Evolutionary conservation across 2,888 invertebrate species (phyloP).

Genomic region (Lydus trimaculatus): DNA sequence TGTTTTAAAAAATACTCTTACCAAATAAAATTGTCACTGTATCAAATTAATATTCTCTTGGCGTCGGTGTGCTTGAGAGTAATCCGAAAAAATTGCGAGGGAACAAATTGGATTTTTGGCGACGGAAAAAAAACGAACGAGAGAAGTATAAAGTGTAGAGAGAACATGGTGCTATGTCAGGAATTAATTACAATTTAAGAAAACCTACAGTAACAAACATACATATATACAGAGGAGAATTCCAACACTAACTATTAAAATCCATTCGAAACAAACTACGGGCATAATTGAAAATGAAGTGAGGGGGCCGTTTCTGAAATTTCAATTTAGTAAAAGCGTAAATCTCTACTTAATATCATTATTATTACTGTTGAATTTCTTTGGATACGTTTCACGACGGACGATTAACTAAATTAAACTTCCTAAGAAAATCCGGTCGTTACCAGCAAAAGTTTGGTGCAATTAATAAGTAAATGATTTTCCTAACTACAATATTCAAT

Average conservation of each 20-base stretch:
- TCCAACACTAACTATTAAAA: slow-evolving; percentile 42
- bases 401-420: slow-evolving; percentile 50
- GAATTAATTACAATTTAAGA: slow-evolving; percentile 45
- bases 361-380: slow-evolving; percentile 47
- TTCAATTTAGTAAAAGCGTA: slow-evolving; percentile 51
- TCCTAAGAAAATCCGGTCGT: slow-evolving; percentile 42
- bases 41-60: slow-evolving; percentile 41
- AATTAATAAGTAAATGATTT: slow-evolving; percentile 44
- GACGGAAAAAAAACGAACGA: background rate
- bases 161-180: slow-evolving; percentile 36
- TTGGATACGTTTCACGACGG: slow-evolving; percentile 38
- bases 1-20: slow-evolving; percentile 28
- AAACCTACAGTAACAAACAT: slow-evolving; percentile 38
- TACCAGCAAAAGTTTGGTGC: slow-evolving; percentile 34
- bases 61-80: slow-evolving; percentile 25
- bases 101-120: slow-evolving; percentile 42
- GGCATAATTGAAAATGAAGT: slow-evolving; percentile 44
- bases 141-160: background rate
- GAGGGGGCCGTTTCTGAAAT: slow-evolving; percentile 45
- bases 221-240: slow-evolving; percentile 2
- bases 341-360: slow-evolving; percentile 53
- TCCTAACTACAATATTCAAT: slow-evolving; percentile 40
- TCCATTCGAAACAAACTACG: slow-evolving; percentile 43
- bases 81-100: slow-evolving; percentile 40
- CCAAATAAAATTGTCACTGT: slow-evolving; percentile 29